Conservation (phyloP, 1,140 invertebrate species). For the Bombus consobrinus region DNA sequence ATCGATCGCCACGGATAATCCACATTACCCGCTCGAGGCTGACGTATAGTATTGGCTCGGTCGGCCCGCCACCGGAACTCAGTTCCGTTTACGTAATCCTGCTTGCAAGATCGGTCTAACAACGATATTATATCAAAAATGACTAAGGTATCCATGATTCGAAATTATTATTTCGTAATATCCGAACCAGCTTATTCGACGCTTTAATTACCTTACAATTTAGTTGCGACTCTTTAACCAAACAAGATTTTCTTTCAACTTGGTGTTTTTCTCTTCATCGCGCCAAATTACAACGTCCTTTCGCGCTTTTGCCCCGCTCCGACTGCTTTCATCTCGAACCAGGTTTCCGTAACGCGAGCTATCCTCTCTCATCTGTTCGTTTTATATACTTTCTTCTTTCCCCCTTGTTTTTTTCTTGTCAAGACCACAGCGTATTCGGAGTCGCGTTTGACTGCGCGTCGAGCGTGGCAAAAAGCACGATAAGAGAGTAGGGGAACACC, state of each 20-base stretch:
- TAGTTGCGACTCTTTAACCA: background rate
- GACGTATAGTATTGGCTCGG: constrained; percentile 52
- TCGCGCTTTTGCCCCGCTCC: background rate
- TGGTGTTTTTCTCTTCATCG: background rate
- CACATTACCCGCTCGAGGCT: constrained; percentile 64
- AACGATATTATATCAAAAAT: background rate
- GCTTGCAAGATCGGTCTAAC: constrained; percentile 31
- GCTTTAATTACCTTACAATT: background rate
- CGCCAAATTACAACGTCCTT: constrained; percentile 28
- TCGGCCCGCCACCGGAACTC: constrained; percentile 29
- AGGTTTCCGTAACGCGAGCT: constrained; percentile 1
- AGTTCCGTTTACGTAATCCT: constrained; percentile 48
- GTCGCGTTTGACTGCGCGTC: constrained; percentile 31
- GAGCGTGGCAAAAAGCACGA: constrained; percentile 46
- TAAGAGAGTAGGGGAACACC: constrained; percentile 37
- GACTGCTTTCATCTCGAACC: constrained; percentile 29
- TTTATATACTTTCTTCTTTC: background rate
- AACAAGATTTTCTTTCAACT: background rate
- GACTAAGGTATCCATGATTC: background rate
- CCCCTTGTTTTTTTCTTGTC: background rate
- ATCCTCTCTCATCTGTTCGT: background rate
- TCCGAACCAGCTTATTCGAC: too few species aligned
- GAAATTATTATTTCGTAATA: background rate
- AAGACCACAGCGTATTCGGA: background rate
- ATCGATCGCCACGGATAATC: constrained; percentile 68